Conservation (phyloP, 2,797 vertebrate species). For the Scomberomorus guttatus region DNA sequence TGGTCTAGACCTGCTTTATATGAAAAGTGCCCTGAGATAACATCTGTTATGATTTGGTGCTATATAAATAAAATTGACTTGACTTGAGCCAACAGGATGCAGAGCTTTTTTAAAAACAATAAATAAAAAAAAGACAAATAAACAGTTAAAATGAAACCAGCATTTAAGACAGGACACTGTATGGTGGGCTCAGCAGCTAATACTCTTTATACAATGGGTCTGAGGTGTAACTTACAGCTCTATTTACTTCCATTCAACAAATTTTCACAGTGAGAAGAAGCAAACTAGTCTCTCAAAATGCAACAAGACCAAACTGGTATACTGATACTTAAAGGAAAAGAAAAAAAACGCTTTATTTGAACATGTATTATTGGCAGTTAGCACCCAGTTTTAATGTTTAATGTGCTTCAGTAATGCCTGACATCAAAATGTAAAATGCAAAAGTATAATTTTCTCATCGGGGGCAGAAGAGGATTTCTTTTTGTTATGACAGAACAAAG, state of each 20-base stretch:
- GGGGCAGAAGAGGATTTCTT: background rate
- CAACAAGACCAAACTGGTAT: slow-evolving; percentile 22
- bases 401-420: slow-evolving; percentile 24
- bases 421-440: slow-evolving; percentile 28
- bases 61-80: too few relatives aligned
- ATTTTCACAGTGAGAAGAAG: background rate
- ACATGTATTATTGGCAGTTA: slow-evolving; percentile 20
- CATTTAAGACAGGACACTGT: slow-evolving; percentile 31
- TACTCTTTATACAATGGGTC: background rate
- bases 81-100: background rate
- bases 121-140: slow-evolving; percentile 19
- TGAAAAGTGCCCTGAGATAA: too few relatives aligned
- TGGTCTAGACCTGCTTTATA: too few relatives aligned
- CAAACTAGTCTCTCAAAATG: slow-evolving; percentile 16
- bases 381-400: slow-evolving; percentile 36
- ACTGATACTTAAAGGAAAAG: background rate
- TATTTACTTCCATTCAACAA: slow-evolving; percentile 4
- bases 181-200: slow-evolving; percentile 25
- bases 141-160: background rate
- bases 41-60: too few relatives aligned
- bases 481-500: slow-evolving; percentile 2
- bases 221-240: background rate
- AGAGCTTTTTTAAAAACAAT: slow-evolving; percentile 22
- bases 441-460: slow-evolving; percentile 18
- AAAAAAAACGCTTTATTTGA: slow-evolving; percentile 41